Base-by-base conservation (phyloP, 2,888 invertebrate species). In the Dynastes hyllus region DNA sequence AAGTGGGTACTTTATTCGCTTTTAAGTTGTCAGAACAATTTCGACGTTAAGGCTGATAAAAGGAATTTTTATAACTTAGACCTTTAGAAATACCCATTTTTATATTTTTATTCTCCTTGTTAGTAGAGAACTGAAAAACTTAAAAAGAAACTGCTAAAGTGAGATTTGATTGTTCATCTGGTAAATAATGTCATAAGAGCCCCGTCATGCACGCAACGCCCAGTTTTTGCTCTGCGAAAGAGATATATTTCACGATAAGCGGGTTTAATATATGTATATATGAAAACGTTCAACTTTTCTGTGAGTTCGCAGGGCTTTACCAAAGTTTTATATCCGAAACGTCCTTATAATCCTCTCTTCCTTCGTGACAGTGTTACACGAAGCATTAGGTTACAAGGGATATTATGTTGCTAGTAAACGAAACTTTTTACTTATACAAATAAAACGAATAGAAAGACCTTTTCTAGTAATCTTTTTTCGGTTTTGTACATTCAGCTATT, bases 271-370 rank as follows among this genome's bases (percentile, higher is more conserved):
- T 58, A 61, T 61, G 61, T 27, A 29, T 61, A 61, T 61, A 27
- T 29, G 27, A 61, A 61, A 61, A 22, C 11, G 29, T 11, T 29
- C 11, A 29, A 27, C 61, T 9, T 61, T 61, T 29, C 61, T 5
- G 27, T 2, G 16, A 53, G 29, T 29, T 61, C 27, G 22, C 22
- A 11, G 3, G 9, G 27, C 29, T 69, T 69, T 11, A 45, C 50
- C 50, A 45, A 51, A 51, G 13, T 69, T 69, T 69, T 16, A 51
- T 69, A 69, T 69, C 50, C 22, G 22, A 69, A 69, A 45, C 50
- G 8, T 66, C 40, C 22, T 50, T 27, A 51, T 69, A 51, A 69
- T 69, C 50, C 69, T 50, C 22, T 69, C 45, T 69, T 66, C 66
- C 8, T 69, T 27, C 61, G 61, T 29, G 27, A 22, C 69, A 50